Evolutionary conservation across 1,140 invertebrate genomes (phyloP).

Genomic region (Zaprionus lachaisei): DNA sequence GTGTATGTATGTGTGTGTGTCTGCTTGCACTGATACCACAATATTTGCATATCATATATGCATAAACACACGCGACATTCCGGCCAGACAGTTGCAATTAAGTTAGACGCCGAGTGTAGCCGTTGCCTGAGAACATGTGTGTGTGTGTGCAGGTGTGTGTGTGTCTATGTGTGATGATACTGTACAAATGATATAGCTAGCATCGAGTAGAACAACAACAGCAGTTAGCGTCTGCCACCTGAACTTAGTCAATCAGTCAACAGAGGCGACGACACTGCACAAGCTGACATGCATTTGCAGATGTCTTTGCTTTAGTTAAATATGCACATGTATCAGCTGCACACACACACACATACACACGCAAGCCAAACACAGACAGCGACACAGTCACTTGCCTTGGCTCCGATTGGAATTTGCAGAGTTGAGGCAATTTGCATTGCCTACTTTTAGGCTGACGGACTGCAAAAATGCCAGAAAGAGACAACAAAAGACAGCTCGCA

Average conservation of each 20-base stretch:
- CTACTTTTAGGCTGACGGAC: slow-evolving; percentile 42
- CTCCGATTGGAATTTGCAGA: slow-evolving; percentile 3
- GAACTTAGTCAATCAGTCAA: slow-evolving; percentile 70
- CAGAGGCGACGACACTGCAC: slow-evolving; percentile 39
- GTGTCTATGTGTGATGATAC: slow-evolving; percentile 47
- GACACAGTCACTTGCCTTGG: neutral
- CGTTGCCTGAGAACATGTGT: neutral
- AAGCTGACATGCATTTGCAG: slow-evolving; percentile 40
- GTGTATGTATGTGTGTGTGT: slow-evolving; percentile 13
- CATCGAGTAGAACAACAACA: slow-evolving; percentile 41
- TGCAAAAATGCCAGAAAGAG: slow-evolving; percentile 1
- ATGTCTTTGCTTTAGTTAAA: slow-evolving; percentile 50
- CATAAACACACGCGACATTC: slow-evolving; percentile 75
- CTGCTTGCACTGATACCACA: slow-evolving; percentile 72
- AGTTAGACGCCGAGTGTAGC: slow-evolving; percentile 47
- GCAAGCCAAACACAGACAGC: neutral
- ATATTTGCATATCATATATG: slow-evolving; percentile 83
- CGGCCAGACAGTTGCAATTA: slow-evolving; percentile 74
- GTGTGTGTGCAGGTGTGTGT: slow-evolving; percentile 19
- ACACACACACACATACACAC: slow-evolving; percentile 18
- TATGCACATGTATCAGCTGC: slow-evolving; percentile 48
- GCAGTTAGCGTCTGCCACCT: slow-evolving; percentile 59
- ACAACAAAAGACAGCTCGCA: neutral
- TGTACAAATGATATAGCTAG: slow-evolving; percentile 50
- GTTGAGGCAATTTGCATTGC: slow-evolving; percentile 47